These are phyloP conservation scores for Oreohelix idahoensis DNA, from an alignment of 1,140 invertebrate species.

Conservation along the genomic window DNA sequence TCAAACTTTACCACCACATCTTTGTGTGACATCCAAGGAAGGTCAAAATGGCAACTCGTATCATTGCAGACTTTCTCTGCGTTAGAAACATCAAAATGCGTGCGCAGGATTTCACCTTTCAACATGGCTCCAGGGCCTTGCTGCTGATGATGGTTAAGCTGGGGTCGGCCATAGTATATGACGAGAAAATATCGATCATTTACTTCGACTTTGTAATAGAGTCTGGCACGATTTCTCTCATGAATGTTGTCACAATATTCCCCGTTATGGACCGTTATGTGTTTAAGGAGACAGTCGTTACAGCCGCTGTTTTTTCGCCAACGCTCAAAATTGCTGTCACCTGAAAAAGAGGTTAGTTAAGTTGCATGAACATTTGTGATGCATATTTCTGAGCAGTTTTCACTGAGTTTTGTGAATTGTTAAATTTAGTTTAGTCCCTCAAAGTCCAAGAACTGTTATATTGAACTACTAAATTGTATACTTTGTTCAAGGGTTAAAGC, in stretches of 20 bases:
- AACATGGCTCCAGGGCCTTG: neutral
- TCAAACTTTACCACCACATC: slow-evolving; percentile 7
- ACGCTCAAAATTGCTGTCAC: neutral
- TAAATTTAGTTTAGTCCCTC: too few species aligned
- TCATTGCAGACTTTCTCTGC: neutral
- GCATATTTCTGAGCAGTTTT: too few species aligned
- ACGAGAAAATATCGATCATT: neutral
- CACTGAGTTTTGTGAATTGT: too few species aligned
- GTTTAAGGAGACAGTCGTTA: neutral
- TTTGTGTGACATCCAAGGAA: neutral
- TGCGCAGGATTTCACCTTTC: neutral
- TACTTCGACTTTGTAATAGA: neutral
- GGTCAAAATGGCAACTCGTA: neutral
- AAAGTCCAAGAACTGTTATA: too few species aligned
- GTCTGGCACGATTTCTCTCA: neutral
- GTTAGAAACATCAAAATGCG: neutral
- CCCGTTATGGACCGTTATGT: neutral
- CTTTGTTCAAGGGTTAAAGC: too few species aligned
- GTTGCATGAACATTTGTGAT: neutral
- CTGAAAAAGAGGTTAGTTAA: neutral
- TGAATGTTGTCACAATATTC: neutral
- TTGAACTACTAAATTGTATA: too few species aligned
- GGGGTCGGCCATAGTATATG: neutral
- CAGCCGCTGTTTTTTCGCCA: neutral
- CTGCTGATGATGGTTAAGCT: neutral